Evolutionary conservation across 1,140 invertebrate genomes (phyloP), one percentile per base, ranked within the genome.

Genomic region (Phortica variegata): DNA sequence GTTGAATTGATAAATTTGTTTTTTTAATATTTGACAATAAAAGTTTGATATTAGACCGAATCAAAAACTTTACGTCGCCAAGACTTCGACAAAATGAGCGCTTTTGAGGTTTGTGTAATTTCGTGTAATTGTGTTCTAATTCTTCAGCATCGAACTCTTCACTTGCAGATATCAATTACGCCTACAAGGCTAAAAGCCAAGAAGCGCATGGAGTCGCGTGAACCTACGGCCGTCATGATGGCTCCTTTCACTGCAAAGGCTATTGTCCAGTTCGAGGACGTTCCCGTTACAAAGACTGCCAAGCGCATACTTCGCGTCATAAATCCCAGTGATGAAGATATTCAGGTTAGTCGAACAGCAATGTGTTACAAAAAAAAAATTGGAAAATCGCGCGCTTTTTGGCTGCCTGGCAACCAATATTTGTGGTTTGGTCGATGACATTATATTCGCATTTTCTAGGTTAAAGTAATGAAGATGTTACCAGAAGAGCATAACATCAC

Each of bases 261-360:
- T 4, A 82, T 83, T 77, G 78, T 86, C 9, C 73, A 80, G 33
- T 85, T 86, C 62, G 82, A 85, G 53, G 80, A 85, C 79, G 79
- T 85, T 44, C 66, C 77, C 17, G 72, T 85, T 44, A 81, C 81
- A 19, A 76, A 78, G 33, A 74, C 77, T 18, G 77, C 78, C 39
- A 76, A 71, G 36, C 79, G 79, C 52, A 63, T 73, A 47, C 68
- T 86, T 43, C 76, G 81, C 54, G 63, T 86, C n/a, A 63, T 77
- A 33, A 86, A 86, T 70, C 83, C 83, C 16, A 77, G 77, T 39
- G 75, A 79, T 55, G 62, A 78, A 36, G 57, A 78, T 29, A 78
- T 83, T 60, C 76, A 80, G 80, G 83, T 84, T 65, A 65, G 65
- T 48, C 20, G 38, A 21, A 7, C 3, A 15, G 7, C 13, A 36